These are phyloP conservation scores for Motacilla tschutschensis DNA, from an alignment of 2,113 vertebrate species.

Conservation along the genomic window DNA sequence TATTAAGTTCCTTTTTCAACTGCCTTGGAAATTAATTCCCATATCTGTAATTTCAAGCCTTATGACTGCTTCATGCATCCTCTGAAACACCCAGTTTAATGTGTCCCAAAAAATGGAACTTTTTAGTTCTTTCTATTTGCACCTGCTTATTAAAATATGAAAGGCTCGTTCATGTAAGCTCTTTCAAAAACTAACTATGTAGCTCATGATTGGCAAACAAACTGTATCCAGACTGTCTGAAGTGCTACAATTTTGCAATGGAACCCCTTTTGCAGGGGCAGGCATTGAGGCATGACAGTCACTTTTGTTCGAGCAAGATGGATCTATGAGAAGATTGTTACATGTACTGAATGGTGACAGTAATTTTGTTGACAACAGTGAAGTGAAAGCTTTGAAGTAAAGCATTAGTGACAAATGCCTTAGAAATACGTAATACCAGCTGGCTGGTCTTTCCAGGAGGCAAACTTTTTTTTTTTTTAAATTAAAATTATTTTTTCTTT, in stretches of 20 bases:
- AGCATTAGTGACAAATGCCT: background rate
- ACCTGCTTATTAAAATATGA: constrained; percentile 60
- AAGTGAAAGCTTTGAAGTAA: constrained; percentile 17
- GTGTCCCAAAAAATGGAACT: background rate
- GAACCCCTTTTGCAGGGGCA: background rate
- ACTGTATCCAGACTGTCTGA: background rate
- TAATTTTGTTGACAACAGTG: constrained; percentile 14
- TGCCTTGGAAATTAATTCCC: background rate
- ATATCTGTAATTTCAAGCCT: background rate
- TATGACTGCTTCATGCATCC: background rate
- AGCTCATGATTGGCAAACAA: background rate
- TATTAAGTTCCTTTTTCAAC: background rate
- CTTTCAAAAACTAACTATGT: background rate
- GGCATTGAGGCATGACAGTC: background rate
- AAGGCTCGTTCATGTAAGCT: background rate
- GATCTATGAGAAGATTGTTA: background rate
- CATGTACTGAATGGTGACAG: background rate
- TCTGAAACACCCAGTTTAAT: background rate
- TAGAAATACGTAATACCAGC: constrained; percentile 22
- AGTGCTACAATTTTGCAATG: background rate
- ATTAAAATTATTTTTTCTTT: constrained; percentile 13
- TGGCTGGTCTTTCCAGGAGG: background rate
- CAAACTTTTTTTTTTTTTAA: constrained; percentile 15
- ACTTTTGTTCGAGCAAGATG: background rate
- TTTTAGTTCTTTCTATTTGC: constrained; percentile 4